phyloP scores from a whole-genome alignment of 2,797 vertebrate genomes.

The Oreortyx pictus region DNA sequence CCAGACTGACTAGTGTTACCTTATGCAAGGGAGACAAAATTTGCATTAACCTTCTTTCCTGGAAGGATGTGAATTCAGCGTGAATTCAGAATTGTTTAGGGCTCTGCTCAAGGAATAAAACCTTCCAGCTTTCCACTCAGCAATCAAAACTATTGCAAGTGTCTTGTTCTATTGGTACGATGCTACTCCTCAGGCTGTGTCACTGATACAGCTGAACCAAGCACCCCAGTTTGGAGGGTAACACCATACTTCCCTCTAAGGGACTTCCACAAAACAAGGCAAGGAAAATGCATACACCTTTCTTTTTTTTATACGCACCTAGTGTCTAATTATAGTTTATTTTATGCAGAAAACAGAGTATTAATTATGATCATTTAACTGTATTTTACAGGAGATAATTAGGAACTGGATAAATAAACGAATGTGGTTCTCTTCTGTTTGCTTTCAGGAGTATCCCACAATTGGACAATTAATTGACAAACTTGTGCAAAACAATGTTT shows the following conservation, averaged over 20 bases:
- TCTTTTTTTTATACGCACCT: neutral
- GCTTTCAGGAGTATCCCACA: conserved; percentile 93
- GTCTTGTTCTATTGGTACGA: neutral
- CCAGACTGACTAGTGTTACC: neutral
- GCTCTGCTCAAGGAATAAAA: neutral
- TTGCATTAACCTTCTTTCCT: neutral
- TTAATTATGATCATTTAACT: neutral
- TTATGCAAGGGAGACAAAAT: neutral
- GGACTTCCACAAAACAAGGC: neutral
- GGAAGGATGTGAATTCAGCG: neutral
- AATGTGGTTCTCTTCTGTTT: conserved; percentile 31
- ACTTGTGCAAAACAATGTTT: conserved; percentile 95
- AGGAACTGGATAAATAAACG: neutral
- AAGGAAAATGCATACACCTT: fast-evolving
- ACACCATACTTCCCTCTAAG: neutral
- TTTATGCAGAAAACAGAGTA: neutral
- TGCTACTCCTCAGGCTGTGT: neutral
- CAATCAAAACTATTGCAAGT: neutral
- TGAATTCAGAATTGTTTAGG: neutral
- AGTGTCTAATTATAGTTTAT: neutral
- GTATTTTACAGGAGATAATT: neutral
- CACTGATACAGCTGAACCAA: neutral
- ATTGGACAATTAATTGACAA: conserved; percentile 96
- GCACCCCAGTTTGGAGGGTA: neutral
- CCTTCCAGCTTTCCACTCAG: neutral